A percentile compares a stretch with the other conserved stretches of the same genome.
phyloP scores from a whole-genome alignment of 2,888 invertebrate species.

The Dorcus parallelipipedus region DNA sequence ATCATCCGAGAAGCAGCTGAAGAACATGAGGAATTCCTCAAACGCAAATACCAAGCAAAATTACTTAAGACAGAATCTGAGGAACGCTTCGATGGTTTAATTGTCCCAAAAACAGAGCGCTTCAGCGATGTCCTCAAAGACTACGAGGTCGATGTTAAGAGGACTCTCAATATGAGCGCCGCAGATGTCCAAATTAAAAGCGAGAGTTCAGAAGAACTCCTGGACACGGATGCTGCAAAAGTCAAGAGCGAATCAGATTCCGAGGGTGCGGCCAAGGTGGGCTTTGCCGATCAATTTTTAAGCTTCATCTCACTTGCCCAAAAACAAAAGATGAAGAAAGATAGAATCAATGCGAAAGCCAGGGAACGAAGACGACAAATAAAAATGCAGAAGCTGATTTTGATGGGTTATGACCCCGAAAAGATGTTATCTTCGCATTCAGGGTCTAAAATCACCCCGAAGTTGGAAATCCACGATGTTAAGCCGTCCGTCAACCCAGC shows the following conservation, averaged over 20 bases:
- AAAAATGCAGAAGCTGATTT: too few species aligned
- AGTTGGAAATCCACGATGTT: background rate
- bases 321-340: constrained; percentile 3
- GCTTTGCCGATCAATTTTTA: constrained; percentile 9
- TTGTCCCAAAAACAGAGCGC: constrained; percentile 15
- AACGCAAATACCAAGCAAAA: constrained; percentile 10
- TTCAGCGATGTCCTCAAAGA: constrained; percentile 14
- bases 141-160: constrained; percentile 16
- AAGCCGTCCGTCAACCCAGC: background rate
- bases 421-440: too few species aligned
- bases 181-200: too few species aligned
- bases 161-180: constrained; percentile 7
- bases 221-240: background rate
- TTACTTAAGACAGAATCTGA: constrained; percentile 5
- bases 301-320: constrained; percentile 11
- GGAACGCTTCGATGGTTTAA: constrained; percentile 5
- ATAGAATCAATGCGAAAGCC: background rate
- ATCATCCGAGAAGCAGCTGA: constrained; percentile 43
- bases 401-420: too few species aligned
- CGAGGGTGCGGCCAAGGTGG: background rate
- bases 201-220: background rate
- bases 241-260: background rate
- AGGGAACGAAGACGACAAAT: too few species aligned
- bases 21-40: constrained; percentile 39
- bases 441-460: background rate